Percentiles rank a stretch among this genome's conserved stretches.
phyloP scores from a whole-genome alignment of 2,797 vertebrate species.

The Sebastes oblongus region DNA sequence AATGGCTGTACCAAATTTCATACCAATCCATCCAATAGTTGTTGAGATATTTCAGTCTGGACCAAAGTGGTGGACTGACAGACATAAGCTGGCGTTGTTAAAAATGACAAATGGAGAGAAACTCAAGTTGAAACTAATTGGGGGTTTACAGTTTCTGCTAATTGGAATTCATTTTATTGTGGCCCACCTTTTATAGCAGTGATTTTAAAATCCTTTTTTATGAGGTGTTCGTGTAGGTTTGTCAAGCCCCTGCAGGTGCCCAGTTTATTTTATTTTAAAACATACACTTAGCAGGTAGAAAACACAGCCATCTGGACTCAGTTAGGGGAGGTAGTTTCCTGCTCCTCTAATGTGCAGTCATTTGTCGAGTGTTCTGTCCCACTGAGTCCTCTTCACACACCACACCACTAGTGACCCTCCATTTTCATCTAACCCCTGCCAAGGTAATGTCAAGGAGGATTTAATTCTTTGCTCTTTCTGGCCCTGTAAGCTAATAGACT shows the following conservation, averaged over 20 bases:
- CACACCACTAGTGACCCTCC: constrained; percentile 31
- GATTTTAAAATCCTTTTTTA: neutral
- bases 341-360: constrained; percentile 47
- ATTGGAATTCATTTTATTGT: neutral
- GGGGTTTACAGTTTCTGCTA: neutral
- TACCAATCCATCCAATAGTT: neutral
- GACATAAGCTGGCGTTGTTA: neutral
- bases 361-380: constrained; percentile 63
- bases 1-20: neutral
- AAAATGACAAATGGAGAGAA: neutral
- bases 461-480: constrained; percentile 42
- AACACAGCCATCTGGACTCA: constrained; percentile 27
- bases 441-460: constrained; percentile 69
- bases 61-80: neutral
- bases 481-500: constrained; percentile 17
- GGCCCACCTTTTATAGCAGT: neutral
- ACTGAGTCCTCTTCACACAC: constrained; percentile 43
- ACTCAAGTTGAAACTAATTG: too few species aligned
- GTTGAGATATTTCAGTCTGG: neutral
- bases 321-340: constrained; percentile 22
- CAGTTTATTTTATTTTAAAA: constrained; percentile 1
- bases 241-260: neutral
- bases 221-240: neutral
- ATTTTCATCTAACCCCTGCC: constrained; percentile 55
- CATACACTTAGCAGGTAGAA: constrained; percentile 1